Evolutionary conservation across 1,140 invertebrate species (phyloP).

Genomic region (Trichonephila inaurata): DNA sequence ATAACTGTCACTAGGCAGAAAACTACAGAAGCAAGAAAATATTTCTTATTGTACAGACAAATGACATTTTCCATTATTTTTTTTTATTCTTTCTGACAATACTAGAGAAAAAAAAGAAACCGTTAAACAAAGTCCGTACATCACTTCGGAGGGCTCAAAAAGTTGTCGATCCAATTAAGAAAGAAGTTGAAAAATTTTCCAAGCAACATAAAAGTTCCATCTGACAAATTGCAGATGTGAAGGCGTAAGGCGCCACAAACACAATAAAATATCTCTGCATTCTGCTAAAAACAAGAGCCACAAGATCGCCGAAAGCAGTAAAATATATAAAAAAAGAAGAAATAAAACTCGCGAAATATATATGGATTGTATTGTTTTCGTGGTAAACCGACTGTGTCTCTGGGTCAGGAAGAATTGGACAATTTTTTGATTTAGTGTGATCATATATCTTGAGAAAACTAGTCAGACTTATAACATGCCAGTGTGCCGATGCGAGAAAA

Average conservation of each 20-base stretch:
- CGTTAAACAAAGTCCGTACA: conserved; percentile 3
- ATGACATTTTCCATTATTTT: background rate
- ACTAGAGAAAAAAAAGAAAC: background rate
- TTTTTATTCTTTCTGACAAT: background rate
- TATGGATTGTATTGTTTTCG: conserved; percentile 54
- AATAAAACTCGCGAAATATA: conserved; percentile 22
- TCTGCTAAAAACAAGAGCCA: conserved; percentile 8
- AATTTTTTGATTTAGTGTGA: conserved; percentile 45
- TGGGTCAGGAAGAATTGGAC: conserved; percentile 3
- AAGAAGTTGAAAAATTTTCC: conserved; percentile 41
- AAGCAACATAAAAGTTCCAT: conserved; percentile 33
- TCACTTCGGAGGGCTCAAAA: conserved; percentile 6
- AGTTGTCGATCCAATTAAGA: conserved; percentile 21
- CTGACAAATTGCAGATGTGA: conserved; percentile 36
- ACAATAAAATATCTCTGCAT: conserved; percentile 35
- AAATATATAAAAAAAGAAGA: background rate
- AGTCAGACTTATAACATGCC: background rate
- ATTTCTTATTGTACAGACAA: background rate
- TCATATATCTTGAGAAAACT: conserved; percentile 41
- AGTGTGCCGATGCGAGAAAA: background rate
- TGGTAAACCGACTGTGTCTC: conserved; percentile 47
- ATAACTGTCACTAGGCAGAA: background rate
- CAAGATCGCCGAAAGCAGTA: conserved; percentile 1
- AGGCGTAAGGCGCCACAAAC: conserved; percentile 8
- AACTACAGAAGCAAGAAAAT: background rate